Conservation (phyloP, 2,888 invertebrate species). For the Drosophila pullipes region DNA sequence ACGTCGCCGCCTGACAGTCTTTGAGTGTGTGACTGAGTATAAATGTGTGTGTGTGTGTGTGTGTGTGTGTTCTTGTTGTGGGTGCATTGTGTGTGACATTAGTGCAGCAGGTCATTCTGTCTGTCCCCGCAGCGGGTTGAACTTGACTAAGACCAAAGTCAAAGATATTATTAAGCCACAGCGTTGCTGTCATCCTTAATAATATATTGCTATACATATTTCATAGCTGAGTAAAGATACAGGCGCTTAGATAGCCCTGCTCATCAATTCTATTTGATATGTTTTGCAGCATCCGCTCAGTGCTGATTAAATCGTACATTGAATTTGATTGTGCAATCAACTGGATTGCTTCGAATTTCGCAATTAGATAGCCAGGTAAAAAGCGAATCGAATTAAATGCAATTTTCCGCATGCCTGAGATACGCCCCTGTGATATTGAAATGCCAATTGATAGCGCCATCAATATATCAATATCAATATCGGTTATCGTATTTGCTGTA, state of each 20-base stretch:
- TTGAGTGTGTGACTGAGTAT: conserved; percentile 9
- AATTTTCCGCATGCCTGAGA: conserved; percentile 37
- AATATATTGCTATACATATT: background rate
- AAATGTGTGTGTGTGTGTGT: conserved; percentile 2
- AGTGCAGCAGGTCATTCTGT: conserved; percentile 65
- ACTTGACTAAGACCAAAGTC: conserved; percentile 63
- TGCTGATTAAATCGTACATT: conserved; percentile 14
- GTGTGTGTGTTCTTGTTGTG: conserved; percentile 32
- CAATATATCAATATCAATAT: conserved; percentile 27
- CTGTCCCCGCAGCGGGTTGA: conserved; percentile 43
- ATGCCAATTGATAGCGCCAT: conserved; percentile 14
- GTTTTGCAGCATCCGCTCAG: background rate
- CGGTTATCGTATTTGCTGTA: conserved; percentile 10
- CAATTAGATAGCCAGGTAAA: conserved; percentile 50
- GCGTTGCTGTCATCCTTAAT: conserved; percentile 4
- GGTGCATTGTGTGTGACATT: conserved; percentile 53
- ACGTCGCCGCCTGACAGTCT: conserved; percentile 29
- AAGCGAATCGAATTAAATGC: conserved; percentile 45
- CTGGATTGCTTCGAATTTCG: conserved; percentile 38
- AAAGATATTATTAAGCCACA: conserved; percentile 21
- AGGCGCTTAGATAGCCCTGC: background rate
- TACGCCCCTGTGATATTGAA: background rate
- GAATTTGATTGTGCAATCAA: background rate
- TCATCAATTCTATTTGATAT: background rate
- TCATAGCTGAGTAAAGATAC: background rate